Conservation (phyloP, 2,113 vertebrate genomes). For the Hyaena hyaena region DNA sequence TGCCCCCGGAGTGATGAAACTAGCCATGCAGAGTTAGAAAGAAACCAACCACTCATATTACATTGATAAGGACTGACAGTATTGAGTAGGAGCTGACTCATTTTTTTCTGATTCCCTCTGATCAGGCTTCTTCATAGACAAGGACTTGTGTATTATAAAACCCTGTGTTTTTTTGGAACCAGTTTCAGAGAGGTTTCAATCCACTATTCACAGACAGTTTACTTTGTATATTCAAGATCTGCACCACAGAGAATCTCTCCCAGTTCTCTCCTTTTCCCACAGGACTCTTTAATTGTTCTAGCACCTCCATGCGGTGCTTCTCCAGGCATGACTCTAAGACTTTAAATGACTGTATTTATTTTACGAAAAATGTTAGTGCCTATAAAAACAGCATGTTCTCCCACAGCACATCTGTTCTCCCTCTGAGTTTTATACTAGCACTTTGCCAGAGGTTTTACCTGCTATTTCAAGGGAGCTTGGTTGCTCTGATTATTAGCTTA, state of each 20-base stretch:
- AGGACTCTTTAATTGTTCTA: slow-evolving; percentile 59
- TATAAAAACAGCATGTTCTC: slow-evolving; percentile 67
- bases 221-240: slow-evolving; percentile 48
- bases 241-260: slow-evolving; percentile 40
- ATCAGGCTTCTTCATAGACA: background rate
- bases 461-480: background rate
- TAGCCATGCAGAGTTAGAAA: background rate
- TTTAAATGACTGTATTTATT: slow-evolving; percentile 72
- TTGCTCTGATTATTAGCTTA: slow-evolving; percentile 44
- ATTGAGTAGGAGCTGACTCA: background rate
- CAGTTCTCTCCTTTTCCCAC: background rate
- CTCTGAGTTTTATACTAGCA: slow-evolving; percentile 37
- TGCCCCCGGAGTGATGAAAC: background rate
- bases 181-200: slow-evolving; percentile 14
- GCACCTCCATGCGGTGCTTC: slow-evolving; percentile 56
- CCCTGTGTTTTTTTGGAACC: background rate
- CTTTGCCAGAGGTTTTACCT: slow-evolving; percentile 53
- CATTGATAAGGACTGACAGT: background rate
- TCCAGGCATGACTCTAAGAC: slow-evolving; percentile 58
- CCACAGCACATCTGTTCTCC: slow-evolving; percentile 56
- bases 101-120: background rate
- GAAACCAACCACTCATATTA: background rate
- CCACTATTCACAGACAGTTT: slow-evolving; percentile 56
- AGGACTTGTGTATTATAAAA: background rate
- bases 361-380: slow-evolving; percentile 63